A percentile compares a stretch with the other conserved stretches of the same genome.
Evolutionary conservation across 2,888 invertebrate species (phyloP).

Genomic region (Zygogramma bicolorata): DNA sequence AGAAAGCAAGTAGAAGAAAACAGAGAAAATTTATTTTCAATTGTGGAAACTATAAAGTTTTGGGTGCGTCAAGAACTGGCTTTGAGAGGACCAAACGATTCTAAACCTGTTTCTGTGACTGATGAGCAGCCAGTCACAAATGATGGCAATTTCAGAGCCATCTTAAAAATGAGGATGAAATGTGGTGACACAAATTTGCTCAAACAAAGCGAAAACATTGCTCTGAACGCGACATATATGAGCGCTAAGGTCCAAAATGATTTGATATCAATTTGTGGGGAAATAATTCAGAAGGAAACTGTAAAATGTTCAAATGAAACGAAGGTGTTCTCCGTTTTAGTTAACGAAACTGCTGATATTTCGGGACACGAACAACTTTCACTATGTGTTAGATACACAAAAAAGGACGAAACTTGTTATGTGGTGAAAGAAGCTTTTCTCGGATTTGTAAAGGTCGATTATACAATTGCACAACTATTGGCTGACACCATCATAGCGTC

Average conservation of each 20-base stretch:
- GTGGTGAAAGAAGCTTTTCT: slow-evolving; percentile 18
- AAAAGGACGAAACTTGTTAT: no score
- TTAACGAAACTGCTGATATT: slow-evolving; percentile 53
- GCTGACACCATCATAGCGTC: slow-evolving; percentile 4
- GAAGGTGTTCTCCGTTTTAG: no score
- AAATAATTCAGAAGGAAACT: no score
- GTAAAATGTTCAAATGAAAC: no score
- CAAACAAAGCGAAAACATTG: slow-evolving; percentile 27
- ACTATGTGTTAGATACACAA: slow-evolving; percentile 42
- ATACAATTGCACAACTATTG: slow-evolving; percentile 7
- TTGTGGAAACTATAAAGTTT: no score
- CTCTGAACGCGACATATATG: no score
- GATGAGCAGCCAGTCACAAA: slow-evolving; percentile 15
- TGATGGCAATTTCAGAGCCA: no score
- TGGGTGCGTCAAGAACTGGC: slow-evolving; percentile 37
- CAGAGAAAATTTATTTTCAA: no score
- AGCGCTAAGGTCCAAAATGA: no score
- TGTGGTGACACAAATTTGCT: slow-evolving; percentile 30
- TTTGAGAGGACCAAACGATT: slow-evolving; percentile 36
- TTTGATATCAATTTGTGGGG: no score
- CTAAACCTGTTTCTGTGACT: slow-evolving; percentile 17
- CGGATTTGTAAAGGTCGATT: neutral
- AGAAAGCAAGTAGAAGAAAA: no score
- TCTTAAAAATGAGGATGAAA: no score
- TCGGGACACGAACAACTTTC: slow-evolving; percentile 52